Conservation (phyloP, 2,797 vertebrate genomes). For the Fringilla coelebs region DNA sequence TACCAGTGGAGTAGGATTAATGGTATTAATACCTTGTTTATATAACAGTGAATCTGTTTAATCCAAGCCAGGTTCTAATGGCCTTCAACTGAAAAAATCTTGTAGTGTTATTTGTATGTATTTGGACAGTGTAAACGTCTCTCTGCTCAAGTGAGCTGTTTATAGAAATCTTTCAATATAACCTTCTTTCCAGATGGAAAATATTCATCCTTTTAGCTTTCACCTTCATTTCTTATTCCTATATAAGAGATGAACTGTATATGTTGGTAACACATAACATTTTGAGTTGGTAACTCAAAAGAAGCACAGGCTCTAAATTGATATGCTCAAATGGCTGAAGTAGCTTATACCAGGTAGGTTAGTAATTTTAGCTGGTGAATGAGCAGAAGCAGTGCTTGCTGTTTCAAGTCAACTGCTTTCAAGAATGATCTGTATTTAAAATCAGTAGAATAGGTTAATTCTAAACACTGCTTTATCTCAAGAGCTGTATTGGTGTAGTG, state of each 20-base stretch:
- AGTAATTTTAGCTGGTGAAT: not conserved
- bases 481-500: not conserved
- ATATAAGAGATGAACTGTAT: not conserved
- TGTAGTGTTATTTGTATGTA: not conserved
- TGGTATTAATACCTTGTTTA: not conserved
- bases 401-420: not conserved
- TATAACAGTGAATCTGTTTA: not conserved
- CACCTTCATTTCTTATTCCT: not conserved
- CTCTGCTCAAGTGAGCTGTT: not conserved
- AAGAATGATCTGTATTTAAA: not conserved
- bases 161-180: conserved; percentile 8
- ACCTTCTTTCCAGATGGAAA: not conserved
- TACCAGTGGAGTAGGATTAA: not conserved
- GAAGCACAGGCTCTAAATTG: not conserved
- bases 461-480: not conserved
- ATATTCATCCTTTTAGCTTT: conserved; percentile 17
- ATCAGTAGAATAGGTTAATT: not conserved
- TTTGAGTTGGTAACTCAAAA: too few species aligned
- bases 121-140: conserved; percentile 9
- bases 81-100: not conserved
- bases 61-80: not conserved
- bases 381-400: not conserved
- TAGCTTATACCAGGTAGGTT: not conserved
- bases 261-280: not conserved
- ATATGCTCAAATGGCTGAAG: not conserved